These are phyloP conservation scores for Hydrotaea cyrtoneurina DNA, from an alignment of 2,888 invertebrate genomes.

Conservation along the genomic window DNA sequence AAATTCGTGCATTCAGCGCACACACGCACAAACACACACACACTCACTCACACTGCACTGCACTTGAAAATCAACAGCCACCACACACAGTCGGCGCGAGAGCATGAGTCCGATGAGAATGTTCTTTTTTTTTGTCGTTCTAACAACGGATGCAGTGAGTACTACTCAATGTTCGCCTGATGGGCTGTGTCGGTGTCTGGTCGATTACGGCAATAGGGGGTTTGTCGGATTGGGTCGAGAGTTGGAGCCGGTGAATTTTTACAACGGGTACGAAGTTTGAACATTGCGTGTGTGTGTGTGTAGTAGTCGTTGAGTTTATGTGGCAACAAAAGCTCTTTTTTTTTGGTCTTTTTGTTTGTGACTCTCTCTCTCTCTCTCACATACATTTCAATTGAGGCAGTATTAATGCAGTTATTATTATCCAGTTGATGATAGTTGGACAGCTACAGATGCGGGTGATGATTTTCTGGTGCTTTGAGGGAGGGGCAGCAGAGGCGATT, in stretches of 20 bases:
- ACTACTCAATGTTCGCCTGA: background rate
- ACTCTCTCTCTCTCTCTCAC: slow-evolving; percentile 26
- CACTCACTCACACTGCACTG: background rate
- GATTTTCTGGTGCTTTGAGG: background rate
- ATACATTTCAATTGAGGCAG: slow-evolving; percentile 18
- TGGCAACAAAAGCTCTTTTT: slow-evolving; percentile 1
- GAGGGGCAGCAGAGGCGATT: too few species aligned
- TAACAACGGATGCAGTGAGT: slow-evolving; percentile 1
- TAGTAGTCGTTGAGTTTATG: background rate
- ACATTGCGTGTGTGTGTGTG: background rate
- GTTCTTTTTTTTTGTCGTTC: background rate
- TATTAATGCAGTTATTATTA: slow-evolving; percentile 76
- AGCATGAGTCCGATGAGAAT: background rate
- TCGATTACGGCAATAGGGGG: background rate
- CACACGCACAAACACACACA: slow-evolving; percentile 17
- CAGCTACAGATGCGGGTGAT: background rate
- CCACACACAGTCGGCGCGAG: too few species aligned
- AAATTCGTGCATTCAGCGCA: background rate
- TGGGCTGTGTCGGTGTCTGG: background rate
- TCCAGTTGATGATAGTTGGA: slow-evolving; percentile 60
- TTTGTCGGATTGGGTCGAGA: background rate
- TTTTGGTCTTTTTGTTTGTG: too few species aligned
- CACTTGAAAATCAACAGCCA: background rate
- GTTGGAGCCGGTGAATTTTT: background rate
- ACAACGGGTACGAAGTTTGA: too few species aligned